These are phyloP conservation scores for Phrynocephalus vlangalii DNA, from an alignment of 2,797 vertebrate species.

Conservation along the genomic window DNA sequence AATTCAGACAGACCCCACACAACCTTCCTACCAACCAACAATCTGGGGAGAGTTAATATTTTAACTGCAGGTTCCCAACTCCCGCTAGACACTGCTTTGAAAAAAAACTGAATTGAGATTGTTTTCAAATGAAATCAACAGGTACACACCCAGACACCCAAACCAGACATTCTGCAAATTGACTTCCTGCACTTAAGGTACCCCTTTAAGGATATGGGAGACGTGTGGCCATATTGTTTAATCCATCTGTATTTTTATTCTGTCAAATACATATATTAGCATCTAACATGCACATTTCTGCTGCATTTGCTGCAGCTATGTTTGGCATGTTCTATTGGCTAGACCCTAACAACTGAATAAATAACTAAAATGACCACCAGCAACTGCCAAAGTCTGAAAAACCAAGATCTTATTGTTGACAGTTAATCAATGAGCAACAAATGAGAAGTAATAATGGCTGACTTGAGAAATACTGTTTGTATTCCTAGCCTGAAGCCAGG, in stretches of 20 bases:
- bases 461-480: constrained; percentile 73
- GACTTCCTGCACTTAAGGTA: neutral
- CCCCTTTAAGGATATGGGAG: neutral
- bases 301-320: neutral
- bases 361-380: constrained; percentile 54
- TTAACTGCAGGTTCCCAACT: too few species aligned
- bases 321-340: constrained; percentile 46
- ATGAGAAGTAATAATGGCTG: constrained; percentile 75
- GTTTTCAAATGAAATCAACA: too few species aligned
- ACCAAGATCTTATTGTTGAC: constrained; percentile 67
- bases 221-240: neutral
- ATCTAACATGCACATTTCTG: neutral
- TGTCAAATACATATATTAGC: neutral
- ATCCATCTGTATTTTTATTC: neutral
- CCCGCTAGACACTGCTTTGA: too few species aligned
- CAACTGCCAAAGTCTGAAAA: constrained; percentile 71
- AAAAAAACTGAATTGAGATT: too few species aligned
- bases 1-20: too few species aligned
- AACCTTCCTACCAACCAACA: too few species aligned
- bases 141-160: too few species aligned
- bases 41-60: too few species aligned
- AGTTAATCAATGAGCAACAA: constrained; percentile 78
- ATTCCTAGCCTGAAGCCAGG: constrained; percentile 61
- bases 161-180: neutral
- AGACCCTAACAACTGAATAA: constrained; percentile 34